Evolutionary conservation across 2,113 vertebrate genomes (phyloP), one percentile per base, ranked within the genome.

Genomic region (Pandion haliaetus): DNA sequence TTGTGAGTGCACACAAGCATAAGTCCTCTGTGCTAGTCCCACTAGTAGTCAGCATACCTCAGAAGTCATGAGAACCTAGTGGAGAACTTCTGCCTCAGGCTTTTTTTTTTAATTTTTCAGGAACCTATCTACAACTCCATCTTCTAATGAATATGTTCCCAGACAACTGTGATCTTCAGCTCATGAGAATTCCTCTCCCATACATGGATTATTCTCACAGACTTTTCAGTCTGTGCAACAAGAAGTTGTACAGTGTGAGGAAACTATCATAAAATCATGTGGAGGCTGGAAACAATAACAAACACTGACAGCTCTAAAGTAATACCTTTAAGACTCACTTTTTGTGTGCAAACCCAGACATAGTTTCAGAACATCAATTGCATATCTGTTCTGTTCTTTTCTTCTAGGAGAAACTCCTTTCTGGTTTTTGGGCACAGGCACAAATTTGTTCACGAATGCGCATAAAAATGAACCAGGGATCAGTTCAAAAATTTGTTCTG

Each of bases 331-430:
- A 81, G 31, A 23, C 10, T 65, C 44, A 63, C 2, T 52, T 65
- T 55, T 28, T 76, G 8, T 32, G 9, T 69, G 28, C 7, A 90
- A 69, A 36, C 12, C 4, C 31, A 71, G n/a, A 55, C 19, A 8
- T 21, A 54, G 9, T 55, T 79, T 83, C 57, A 59, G 54, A 85
- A 59, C 17, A 78, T 34, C 29, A 25, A 25, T 15, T 66, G 12
- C 0, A 0, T 32, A 20, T 21, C 12, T 18, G 6, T 63, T 63
- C n/a, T 16, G 5, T 50, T 84, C 3, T 70, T 82, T 63, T 63
- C 10, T 86, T 66, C 4, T 5, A n/a, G 29, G 16, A 74, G 8
- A 86, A 84, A 36, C 58, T 47, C 3, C 4, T 70, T 73, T 62
- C 29, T 45, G 6, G 5, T 32, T 88, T 86, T 28, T 9, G 21